Evolutionary conservation across 2,113 vertebrate genomes (phyloP).

Genomic region (Ophiodon elongatus): DNA sequence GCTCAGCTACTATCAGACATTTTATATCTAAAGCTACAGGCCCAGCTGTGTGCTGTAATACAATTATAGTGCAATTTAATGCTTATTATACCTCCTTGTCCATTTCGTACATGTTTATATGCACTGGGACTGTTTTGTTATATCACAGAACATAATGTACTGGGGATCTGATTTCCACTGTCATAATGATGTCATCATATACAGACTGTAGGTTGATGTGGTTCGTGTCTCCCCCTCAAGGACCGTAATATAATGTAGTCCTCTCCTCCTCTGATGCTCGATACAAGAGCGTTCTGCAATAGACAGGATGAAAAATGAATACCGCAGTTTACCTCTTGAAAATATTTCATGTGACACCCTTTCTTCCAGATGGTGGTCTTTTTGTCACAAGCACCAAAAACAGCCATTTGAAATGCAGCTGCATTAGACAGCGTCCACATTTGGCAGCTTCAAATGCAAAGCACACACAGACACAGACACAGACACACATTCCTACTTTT

Average conservation of each 20-base stretch:
- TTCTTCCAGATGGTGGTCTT: conserved; percentile 39
- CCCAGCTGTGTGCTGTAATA: conserved; percentile 36
- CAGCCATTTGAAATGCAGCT: conserved; percentile 37
- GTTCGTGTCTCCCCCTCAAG: conserved; percentile 67
- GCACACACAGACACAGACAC: conserved; percentile 51
- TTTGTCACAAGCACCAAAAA: conserved; percentile 29
- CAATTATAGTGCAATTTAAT: conserved; percentile 54
- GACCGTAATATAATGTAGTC: conserved; percentile 36
- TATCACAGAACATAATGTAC: conserved; percentile 50
- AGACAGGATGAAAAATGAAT: conserved; percentile 26
- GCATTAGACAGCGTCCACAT: conserved; percentile 39
- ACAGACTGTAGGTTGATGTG: conserved; percentile 36
- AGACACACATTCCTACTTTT: conserved; percentile 50
- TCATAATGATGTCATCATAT: conserved; percentile 59
- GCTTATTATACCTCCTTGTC: conserved; percentile 41
- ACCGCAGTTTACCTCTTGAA: conserved; percentile 32
- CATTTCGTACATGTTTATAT: conserved; percentile 2
- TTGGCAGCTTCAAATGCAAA: conserved; percentile 66
- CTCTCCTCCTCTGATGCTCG: conserved; percentile 39
- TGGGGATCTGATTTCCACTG: conserved; percentile 45
- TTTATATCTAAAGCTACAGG: conserved; percentile 40
- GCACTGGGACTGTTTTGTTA: conserved; percentile 2
- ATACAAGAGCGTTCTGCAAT: neutral
- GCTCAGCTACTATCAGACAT: conserved; percentile 35
- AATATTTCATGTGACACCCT: conserved; percentile 35